Percentiles rank a stretch among this genome's conserved stretches.
Evolutionary conservation across 2,797 vertebrate genomes (phyloP).

Genomic region (Toxotes lorentzi): DNA sequence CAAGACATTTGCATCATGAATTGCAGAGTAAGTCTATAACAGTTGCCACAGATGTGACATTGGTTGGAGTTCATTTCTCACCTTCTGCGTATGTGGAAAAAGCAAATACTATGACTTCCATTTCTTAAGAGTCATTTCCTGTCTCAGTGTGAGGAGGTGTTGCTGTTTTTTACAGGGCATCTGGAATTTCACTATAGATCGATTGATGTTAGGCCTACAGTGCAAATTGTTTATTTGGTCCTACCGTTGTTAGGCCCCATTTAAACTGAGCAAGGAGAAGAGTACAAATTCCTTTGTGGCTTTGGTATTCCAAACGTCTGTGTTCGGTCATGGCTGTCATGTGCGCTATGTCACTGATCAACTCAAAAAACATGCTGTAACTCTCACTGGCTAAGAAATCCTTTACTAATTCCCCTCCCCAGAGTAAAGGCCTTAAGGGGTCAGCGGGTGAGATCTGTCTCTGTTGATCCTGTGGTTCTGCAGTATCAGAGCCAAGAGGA

Average conservation of each 20-base stretch:
- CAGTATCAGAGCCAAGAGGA: conserved; percentile 62
- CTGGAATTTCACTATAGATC: conserved; percentile 46
- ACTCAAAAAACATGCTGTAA: conserved; percentile 47
- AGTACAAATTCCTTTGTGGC: neutral
- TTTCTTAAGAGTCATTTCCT: conserved; percentile 58
- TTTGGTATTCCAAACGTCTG: neutral
- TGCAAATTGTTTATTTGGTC: neutral
- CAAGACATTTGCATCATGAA: neutral
- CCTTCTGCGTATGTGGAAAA: conserved; percentile 40
- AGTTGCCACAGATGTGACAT: conserved; percentile 33
- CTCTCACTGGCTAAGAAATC: conserved; percentile 66
- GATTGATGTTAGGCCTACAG: conserved; percentile 15
- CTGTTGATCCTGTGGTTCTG: conserved; percentile 53
- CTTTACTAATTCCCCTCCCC: conserved; percentile 57
- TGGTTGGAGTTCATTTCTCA: conserved; percentile 21
- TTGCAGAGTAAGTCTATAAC: conserved; percentile 1
- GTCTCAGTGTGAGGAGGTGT: conserved; percentile 26
- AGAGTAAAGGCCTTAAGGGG: conserved; percentile 60
- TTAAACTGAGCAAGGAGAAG: neutral
- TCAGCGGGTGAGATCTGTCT: conserved; percentile 67
- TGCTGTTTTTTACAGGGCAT: conserved; percentile 28
- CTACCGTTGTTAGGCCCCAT: neutral
- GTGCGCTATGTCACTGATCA: conserved; percentile 43
- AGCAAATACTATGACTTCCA: conserved; percentile 52
- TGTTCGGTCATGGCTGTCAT: neutral